These are phyloP conservation scores for Phalanger gymnotis DNA, from an alignment of 2,797 vertebrate genomes.

Conservation along the genomic window DNA sequence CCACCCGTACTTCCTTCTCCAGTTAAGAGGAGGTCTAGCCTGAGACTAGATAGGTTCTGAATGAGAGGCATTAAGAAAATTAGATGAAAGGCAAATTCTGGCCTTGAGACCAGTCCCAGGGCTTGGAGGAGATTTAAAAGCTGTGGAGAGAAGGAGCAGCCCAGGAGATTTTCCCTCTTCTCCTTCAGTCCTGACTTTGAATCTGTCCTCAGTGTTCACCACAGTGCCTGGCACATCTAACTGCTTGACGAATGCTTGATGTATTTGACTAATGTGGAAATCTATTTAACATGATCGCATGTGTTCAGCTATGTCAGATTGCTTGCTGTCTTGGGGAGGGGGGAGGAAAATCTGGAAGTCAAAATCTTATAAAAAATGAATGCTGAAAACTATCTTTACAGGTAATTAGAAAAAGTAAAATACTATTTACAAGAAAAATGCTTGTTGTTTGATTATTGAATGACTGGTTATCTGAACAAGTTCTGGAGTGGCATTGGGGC, in stretches of 20 bases:
- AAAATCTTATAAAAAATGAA: background rate
- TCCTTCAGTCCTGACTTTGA: background rate
- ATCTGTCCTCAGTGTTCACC: background rate
- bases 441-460: background rate
- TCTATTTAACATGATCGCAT: background rate
- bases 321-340: background rate
- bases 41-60: background rate
- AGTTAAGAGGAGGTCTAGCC: background rate
- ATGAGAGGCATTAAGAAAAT: background rate
- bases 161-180: background rate
- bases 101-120: background rate
- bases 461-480: background rate
- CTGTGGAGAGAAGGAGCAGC: background rate
- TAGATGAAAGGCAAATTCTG: background rate
- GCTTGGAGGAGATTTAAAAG: background rate
- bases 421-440: background rate
- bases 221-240: background rate
- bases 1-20: background rate
- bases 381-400: background rate
- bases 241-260: background rate
- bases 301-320: background rate
- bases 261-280: background rate
- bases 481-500: background rate
- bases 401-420: background rate
- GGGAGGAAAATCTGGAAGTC: background rate